Percentiles rank a stretch among this genome's conserved stretches.
Evolutionary conservation across 1,140 invertebrate species (phyloP).

Genomic region (Gyrodactylus bullatarudis): DNA sequence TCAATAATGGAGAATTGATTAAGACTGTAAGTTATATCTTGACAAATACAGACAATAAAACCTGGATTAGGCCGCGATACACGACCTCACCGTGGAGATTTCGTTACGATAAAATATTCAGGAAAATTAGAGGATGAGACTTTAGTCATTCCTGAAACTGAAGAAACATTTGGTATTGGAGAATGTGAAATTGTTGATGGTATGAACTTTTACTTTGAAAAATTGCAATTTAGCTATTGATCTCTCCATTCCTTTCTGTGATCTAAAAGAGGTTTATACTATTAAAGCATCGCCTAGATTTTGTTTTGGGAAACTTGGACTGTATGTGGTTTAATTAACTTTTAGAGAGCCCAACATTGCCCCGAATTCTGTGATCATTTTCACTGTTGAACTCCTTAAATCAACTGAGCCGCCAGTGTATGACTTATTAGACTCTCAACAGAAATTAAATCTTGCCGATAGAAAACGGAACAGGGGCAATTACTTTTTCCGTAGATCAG

Average conservation of each 20-base stretch:
- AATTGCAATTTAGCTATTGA: background rate
- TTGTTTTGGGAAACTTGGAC: background rate
- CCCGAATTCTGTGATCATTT: background rate
- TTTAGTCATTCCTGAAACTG: background rate
- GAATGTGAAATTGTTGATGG: background rate
- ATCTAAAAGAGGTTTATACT: background rate
- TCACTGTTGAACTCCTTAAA: background rate
- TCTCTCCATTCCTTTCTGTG: background rate
- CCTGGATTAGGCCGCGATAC: background rate
- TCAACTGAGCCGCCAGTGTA: background rate
- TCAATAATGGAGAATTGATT: background rate
- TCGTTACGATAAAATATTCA: background rate
- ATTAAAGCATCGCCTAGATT: background rate
- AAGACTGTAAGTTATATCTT: background rate
- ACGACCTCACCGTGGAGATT: background rate
- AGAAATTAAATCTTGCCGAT: background rate
- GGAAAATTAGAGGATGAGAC: background rate
- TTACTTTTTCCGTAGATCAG: background rate
- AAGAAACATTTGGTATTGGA: background rate
- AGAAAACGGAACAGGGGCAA: background rate
- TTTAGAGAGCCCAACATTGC: background rate
- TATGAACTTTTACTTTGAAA: background rate
- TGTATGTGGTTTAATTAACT: background rate
- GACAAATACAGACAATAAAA: background rate
- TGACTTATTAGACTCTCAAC: background rate